Base-by-base conservation (phyloP, 1,140 invertebrate genomes). In the Ericerus pela region DNA sequence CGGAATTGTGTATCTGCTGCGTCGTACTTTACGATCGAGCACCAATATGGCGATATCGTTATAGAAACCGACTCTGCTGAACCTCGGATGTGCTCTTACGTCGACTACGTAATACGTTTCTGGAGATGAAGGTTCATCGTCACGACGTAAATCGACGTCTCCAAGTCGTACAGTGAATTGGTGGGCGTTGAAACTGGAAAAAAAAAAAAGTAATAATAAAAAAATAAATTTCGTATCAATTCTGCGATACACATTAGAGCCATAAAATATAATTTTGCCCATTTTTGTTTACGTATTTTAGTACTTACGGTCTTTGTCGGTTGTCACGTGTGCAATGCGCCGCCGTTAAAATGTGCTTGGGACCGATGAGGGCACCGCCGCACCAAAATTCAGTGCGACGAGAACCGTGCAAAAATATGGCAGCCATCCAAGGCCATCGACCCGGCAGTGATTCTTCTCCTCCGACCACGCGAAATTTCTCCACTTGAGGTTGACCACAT, bases 381-480 rank as follows among this genome's bases (percentile, higher is more conserved):
- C 91, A 95, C 85, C 89, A 94, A 71, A 94, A 94, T 70, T 94
- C 90, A 0, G 84, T 85, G 16, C 86, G 76, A 59, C 84, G 77
- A 27, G 82, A 80, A 8, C 88, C 87, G 64, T 90, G 85, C 22
- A 94, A 73, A 65, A 87, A 93, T 59, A 95, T 89, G 1, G 90
- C 90, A 1, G 86, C 89, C 85, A 92, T 89, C 89, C 89, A 93
- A 0, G 89, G 88, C 86, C 87, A 91, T 37, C 82, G 76, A 2
- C 88, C 88, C 0, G 85, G 79, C 10, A 80, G 72, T 0, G 87
- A 76, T 66, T 88, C 84, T 30, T 85, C 81, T n/a, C 89, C 89
- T 1, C 89, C 88, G 0, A 92, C 88, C 12, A 93, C 86, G 16
- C 89, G 76, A 62, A 82, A 88, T 30, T 84, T 82, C 20, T 85